Base-by-base conservation (phyloP, 2,888 invertebrate species). In the Microchrysa polita region DNA sequence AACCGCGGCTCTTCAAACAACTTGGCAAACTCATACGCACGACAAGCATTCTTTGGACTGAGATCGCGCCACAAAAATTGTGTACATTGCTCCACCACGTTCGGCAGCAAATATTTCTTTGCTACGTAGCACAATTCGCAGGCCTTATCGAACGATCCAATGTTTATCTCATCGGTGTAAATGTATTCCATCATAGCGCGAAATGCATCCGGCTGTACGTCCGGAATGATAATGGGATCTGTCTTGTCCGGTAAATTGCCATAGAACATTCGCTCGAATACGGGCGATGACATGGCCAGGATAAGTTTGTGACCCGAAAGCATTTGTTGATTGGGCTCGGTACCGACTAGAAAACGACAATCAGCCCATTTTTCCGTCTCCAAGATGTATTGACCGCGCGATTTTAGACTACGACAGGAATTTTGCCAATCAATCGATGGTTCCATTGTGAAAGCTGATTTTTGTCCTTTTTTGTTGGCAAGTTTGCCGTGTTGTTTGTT, bases 241-340 rank as follows among this genome's bases (percentile, higher is more conserved):
- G 88, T 88, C 67, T 92, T 91, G 80, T 94, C 93, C 0, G 93
- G 91, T 88, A 94, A 90, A 23, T 92, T 92, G 0, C 94, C 94
- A 80, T 88, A 94, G 81, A 95, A 94, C 94, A 95, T 95, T 0
- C 93, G 92, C 80, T 94, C 94, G 80, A 95, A 95, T 0, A 95
- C 94, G 0, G 94, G 94, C 76, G 94, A 94, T 0, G 93, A 91
- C 93, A 94, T 94, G 0, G 94, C 94, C 72, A 95, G 84, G 75
- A 94, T 88, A 42, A 95, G 83, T 82, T 93, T 94, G 82, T 95
- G 94, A 0, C 92, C 93, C 72, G 90, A 88, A 34, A 94, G 85
- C 0, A 90, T 86, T 79, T 92, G 89, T 81, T 93, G 93, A 80
- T 92, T 90, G 0, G 92, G 91, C 79, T 92, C 91, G 9, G 90